phyloP scores from a whole-genome alignment of 2,113 vertebrate species.

The Lethenteron reissneri region DNA sequence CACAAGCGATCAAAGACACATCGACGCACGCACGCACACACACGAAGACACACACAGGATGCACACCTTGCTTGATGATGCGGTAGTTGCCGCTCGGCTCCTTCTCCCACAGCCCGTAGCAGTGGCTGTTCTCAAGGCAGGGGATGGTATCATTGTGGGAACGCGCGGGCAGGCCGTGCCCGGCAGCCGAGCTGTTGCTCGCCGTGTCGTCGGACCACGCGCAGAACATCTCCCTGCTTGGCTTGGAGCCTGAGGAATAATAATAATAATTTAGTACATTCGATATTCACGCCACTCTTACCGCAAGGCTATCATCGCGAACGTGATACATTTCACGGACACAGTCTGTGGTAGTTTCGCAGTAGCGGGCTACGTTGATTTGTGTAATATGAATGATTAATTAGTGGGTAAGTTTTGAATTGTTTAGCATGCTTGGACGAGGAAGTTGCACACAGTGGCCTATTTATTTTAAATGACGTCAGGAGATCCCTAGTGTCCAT shows the following conservation, averaged over 20 bases:
- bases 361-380: too few relatives aligned
- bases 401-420: too few relatives aligned
- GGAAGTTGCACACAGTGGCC: too few relatives aligned
- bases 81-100: conserved; percentile 64
- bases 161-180: not conserved
- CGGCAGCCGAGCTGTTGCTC: not conserved
- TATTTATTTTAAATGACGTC: too few relatives aligned
- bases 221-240: not conserved
- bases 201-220: not conserved
- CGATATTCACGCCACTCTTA: too few relatives aligned
- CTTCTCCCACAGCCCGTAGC: conserved; percentile 94
- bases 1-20: not conserved
- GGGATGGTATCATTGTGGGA: conserved; percentile 58
- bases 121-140: conserved; percentile 63
- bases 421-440: too few relatives aligned
- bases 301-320: too few relatives aligned
- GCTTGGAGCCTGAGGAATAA: not conserved
- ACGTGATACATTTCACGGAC: too few relatives aligned
- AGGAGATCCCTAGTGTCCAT: too few relatives aligned
- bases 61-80: conserved; percentile 78
- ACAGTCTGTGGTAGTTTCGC: too few relatives aligned
- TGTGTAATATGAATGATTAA: too few relatives aligned
- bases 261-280: too few relatives aligned
- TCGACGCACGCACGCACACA: not conserved
- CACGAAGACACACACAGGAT: not conserved